These are phyloP conservation scores for Aegypius monachus DNA, from an alignment of 2,113 vertebrate genomes.

Conservation along the genomic window DNA sequence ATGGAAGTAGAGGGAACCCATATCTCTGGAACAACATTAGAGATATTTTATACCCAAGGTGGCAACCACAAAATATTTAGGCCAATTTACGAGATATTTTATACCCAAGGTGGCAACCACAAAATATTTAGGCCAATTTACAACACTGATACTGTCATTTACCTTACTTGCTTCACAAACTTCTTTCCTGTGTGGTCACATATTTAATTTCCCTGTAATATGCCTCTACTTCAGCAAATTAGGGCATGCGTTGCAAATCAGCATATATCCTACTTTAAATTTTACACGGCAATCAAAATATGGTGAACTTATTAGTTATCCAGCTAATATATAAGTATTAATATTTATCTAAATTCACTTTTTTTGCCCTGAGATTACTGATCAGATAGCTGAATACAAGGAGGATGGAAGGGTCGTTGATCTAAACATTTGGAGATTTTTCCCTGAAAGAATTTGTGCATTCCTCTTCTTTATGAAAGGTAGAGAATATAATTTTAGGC, in stretches of 20 bases:
- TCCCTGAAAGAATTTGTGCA: background rate
- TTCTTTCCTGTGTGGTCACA: background rate
- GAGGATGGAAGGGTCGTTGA: background rate
- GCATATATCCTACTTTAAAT: background rate
- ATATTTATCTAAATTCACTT: background rate
- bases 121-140: background rate
- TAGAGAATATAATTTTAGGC: rapidly evolving
- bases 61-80: background rate
- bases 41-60: background rate
- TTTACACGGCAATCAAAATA: background rate
- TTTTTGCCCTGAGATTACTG: background rate
- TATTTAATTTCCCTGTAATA: background rate
- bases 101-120: background rate
- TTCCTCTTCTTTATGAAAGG: background rate
- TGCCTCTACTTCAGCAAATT: background rate
- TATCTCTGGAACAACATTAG: background rate
- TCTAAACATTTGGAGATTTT: background rate
- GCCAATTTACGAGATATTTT: background rate
- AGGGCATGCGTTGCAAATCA: background rate
- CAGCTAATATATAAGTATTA: background rate
- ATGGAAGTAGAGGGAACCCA: background rate
- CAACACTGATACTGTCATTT: background rate
- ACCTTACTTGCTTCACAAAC: background rate
- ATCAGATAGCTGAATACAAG: background rate
- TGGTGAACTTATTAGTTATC: background rate